Base-by-base conservation (phyloP, 2,797 vertebrate species). In the Rhynchonycteris naso region DNA sequence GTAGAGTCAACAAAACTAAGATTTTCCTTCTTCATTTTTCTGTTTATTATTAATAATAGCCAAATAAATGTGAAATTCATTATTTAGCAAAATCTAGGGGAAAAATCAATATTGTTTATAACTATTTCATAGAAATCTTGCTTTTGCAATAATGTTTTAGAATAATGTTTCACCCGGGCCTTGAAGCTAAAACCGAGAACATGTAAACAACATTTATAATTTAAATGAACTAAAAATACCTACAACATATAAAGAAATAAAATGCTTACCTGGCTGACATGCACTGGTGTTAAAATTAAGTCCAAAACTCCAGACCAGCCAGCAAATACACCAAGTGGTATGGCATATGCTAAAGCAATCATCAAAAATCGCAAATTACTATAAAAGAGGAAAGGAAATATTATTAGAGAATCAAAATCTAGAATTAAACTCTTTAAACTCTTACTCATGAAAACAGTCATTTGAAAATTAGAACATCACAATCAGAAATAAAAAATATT, bases 301-400 rank as follows among this genome's bases (percentile, higher is more conserved):
- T 99, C 99, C 95, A 99, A 98, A 91, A 99, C 99, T 92, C 99
- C 99, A 12, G 99, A 98, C 99, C 99, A 99, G 95, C 99, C 99
- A 15, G 99, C 98, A 68, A 99, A 98, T 96, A 99, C 99, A 93
- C 99, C 99, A 76, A 99, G 98, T 52, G 99, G 99, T 97, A 99
- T 99, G 0, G 99, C 99, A 95, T 99, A 99, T 50, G 99, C 99
- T 97, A 99, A 97, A 3, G 99, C 99, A 83, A 99, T 99, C 99
- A 99, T 99, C 98, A 99, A 98, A 98, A 99, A 99, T 63, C 99
- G 98, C 96, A 99, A 97, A 97, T 99, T 99, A 98, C 99, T 99
- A 96, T 76, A 95, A 97, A 75, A 95, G 75, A 93, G 47, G 97
- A 91, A 94, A 95, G 28, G 56, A 94, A 0, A 89, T 1, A 88